These are phyloP conservation scores for Cryptocephalus moraei DNA, from an alignment of 2,888 invertebrate species.

Conservation along the genomic window DNA sequence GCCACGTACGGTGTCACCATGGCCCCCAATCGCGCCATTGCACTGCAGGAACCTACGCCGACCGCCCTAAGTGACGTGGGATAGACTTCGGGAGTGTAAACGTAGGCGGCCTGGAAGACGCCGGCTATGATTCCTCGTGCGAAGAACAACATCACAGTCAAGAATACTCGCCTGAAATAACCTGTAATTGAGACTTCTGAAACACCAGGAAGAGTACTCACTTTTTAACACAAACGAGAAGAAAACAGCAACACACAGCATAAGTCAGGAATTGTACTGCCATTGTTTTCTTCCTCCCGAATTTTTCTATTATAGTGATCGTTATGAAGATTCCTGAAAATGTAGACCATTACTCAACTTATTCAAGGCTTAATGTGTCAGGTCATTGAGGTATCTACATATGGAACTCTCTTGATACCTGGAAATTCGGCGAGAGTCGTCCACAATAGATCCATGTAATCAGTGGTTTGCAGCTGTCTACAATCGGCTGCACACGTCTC, in stretches of 20 bases:
- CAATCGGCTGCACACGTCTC: slow-evolving; percentile 57
- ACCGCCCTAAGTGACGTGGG: slow-evolving; percentile 81
- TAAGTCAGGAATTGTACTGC: slow-evolving; percentile 84
- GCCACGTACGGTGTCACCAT: slow-evolving; percentile 92
- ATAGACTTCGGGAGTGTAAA: slow-evolving; percentile 93
- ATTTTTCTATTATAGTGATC: slow-evolving; percentile 78
- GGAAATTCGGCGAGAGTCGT: slow-evolving; percentile 93
- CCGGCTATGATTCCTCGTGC: slow-evolving; percentile 89
- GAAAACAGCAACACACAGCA: slow-evolving; percentile 60
- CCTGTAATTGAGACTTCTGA: neutral
- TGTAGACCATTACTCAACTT: no score
- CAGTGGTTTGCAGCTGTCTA: slow-evolving; percentile 64
- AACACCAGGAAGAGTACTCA: slow-evolving; percentile 36
- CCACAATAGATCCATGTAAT: slow-evolving; percentile 89
- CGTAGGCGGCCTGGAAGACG: slow-evolving; percentile 90
- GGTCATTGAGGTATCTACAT: no score
- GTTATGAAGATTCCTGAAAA: slow-evolving; percentile 74
- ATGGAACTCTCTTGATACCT: slow-evolving; percentile 39
- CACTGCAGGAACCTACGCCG: slow-evolving; percentile 88
- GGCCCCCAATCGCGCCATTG: slow-evolving; percentile 83
- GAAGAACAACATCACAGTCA: slow-evolving; percentile 77
- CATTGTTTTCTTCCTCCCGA: slow-evolving; percentile 88
- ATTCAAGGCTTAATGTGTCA: no score
- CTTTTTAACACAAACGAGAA: slow-evolving; percentile 65
- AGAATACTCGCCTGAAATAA: slow-evolving; percentile 51